Evolutionary conservation across 2,888 invertebrate genomes (phyloP).

Genomic region (Mythimna loreyi): DNA sequence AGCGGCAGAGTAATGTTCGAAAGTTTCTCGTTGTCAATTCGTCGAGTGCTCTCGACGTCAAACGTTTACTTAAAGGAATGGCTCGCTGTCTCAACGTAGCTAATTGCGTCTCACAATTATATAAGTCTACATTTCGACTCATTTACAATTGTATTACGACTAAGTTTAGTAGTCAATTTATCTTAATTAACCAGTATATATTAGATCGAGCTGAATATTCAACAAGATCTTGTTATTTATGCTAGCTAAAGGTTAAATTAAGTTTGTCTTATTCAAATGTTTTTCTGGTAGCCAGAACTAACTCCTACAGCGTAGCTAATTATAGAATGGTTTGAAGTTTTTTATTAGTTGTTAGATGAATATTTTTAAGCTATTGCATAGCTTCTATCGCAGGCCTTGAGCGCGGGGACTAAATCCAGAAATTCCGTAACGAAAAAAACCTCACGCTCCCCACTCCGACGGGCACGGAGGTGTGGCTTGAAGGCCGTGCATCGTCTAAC

Average conservation of each 20-base stretch:
- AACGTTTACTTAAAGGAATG: conserved; percentile 42
- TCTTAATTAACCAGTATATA: conserved; percentile 18
- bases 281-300: neutral
- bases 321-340: no score
- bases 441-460: no score
- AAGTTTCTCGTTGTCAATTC: conserved; percentile 49
- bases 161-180: conserved; percentile 31
- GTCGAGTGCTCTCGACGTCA: conserved; percentile 29
- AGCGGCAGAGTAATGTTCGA: conserved; percentile 12
- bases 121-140: conserved; percentile 33
- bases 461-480: no score
- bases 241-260: neutral
- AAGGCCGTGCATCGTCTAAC: no score
- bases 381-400: no score
- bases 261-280: conserved; percentile 1
- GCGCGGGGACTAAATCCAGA: no score
- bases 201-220: conserved; percentile 5
- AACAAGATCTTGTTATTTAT: conserved; percentile 13
- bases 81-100: conserved; percentile 19
- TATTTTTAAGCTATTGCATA: no score
- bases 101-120: conserved; percentile 47
- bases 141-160: conserved; percentile 32
- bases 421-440: no score
- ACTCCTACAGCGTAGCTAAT: neutral
- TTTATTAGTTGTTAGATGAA: no score